Evolutionary conservation across 2,888 invertebrate genomes (phyloP).

Genomic region (Zaprionus lineosus): DNA sequence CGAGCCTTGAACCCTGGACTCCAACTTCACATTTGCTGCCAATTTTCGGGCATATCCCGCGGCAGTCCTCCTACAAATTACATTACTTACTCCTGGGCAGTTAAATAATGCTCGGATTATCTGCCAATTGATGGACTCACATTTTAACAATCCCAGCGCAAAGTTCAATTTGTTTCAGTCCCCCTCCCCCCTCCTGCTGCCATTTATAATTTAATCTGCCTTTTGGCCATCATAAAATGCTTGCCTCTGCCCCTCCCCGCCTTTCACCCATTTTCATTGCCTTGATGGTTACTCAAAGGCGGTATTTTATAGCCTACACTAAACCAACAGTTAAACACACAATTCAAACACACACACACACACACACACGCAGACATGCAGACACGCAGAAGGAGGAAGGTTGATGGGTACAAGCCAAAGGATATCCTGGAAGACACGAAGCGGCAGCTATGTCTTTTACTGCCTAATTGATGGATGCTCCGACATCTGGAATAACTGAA

Average conservation of each 20-base stretch:
- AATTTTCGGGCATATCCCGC: slow-evolving; percentile 22
- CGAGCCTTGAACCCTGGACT: too few relatives aligned
- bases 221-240: slow-evolving; percentile 24
- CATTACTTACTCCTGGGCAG: slow-evolving; percentile 18
- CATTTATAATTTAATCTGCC: slow-evolving; percentile 5
- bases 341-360: slow-evolving; percentile 17
- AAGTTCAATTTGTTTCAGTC: slow-evolving; percentile 4
- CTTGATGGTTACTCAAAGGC: slow-evolving; percentile 40
- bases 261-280: slow-evolving; percentile 2
- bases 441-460: too few relatives aligned
- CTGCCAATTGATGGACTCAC: slow-evolving; percentile 5
- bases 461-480: too few relatives aligned
- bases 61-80: slow-evolving; percentile 9
- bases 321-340: slow-evolving; percentile 54
- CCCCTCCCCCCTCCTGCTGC: background rate
- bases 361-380: background rate
- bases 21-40: background rate
- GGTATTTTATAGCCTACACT: slow-evolving; percentile 53
- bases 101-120: slow-evolving; percentile 15
- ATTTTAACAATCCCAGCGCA: background rate
- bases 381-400: too few relatives aligned
- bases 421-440: slow-evolving; percentile 17
- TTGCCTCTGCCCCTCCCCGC: slow-evolving; percentile 6
- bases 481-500: too few relatives aligned
- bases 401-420: background rate